Evolutionary conservation across 2,113 vertebrate genomes (phyloP), one percentile per base, ranked within the genome.

Genomic region (Lota lota): DNA sequence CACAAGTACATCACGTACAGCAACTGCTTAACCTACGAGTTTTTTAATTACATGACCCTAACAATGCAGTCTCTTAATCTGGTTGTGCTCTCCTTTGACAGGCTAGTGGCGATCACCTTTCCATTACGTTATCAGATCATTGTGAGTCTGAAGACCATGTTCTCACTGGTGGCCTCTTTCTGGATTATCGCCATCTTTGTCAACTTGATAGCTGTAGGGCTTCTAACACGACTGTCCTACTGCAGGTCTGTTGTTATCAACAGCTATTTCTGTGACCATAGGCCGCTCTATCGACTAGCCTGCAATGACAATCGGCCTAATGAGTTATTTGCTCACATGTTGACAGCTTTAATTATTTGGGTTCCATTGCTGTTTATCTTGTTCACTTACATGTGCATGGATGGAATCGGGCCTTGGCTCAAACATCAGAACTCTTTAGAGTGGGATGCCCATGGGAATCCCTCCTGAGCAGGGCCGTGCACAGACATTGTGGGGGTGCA

Each of bases 51-150:
- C 75, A 67, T 79, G 5, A 85, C 73, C 2, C 73, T 88, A 40
- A 78, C 70, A 0, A 74, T 91, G 85, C 91, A 92, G 70, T 75
- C 89, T 24, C 63, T 92, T 62, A 91, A 90, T 33, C 80, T 93
- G 51, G 80, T 90, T 21, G 76, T 77, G 0, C 85, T 92, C 11
- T 72, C 86, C 2, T 92, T 86, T 62, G 90, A 93, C 82, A 83
- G 90, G 63, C 61, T 92, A 4, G 20, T 93, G 2, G 92, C 92
- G 5, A 92, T 92, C 60, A 82, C 76, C 56, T 88, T 74, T 67
- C 91, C 92, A 4, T 67, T 92, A 63, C 83, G 85, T 22, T 88
- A 87, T 68, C 72, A 76, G 0, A 68, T 59, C 5, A 79, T 75
- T 11, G 67, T 90, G 17, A 91, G 79, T 0, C 69, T 85, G 71